A percentile compares a stretch with the other conserved stretches of the same genome.
phyloP scores from a whole-genome alignment of 2,797 vertebrate genomes.

The Delichon dasypus region DNA sequence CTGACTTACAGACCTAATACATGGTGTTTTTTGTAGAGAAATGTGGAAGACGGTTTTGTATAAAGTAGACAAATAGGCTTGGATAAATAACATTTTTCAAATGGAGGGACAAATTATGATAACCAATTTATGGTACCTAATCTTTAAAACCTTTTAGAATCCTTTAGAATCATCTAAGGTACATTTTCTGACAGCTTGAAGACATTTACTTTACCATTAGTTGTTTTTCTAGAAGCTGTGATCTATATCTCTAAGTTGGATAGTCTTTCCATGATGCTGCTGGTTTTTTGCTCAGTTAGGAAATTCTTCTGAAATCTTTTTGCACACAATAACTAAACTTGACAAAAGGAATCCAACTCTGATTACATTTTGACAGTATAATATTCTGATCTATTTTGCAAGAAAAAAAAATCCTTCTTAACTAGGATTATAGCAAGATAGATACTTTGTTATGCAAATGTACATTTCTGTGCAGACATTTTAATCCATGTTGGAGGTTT shows the following conservation, averaged over 20 bases:
- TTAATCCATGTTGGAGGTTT: neutral
- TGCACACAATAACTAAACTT: neutral
- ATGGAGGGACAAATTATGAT: neutral
- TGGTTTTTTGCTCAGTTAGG: constrained; percentile 1
- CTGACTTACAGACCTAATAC: neutral
- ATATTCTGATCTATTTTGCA: neutral
- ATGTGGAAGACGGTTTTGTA: neutral
- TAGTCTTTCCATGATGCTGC: neutral
- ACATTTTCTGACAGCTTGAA: constrained; percentile 41
- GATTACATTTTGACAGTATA: neutral
- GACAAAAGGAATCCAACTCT: neutral
- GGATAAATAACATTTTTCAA: constrained; percentile 30
- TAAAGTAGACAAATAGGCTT: neutral
- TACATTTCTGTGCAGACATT: neutral
- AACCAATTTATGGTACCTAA: neutral
- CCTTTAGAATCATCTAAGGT: neutral
- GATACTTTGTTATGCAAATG: constrained; percentile 46
- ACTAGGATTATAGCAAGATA: constrained; percentile 17
- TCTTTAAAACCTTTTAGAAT: constrained; percentile 55
- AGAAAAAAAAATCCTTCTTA: constrained; percentile 6
- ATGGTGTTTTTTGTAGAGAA: neutral
- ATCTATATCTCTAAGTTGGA: neutral
- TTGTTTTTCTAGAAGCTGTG: neutral
- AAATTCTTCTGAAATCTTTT: constrained; percentile 22
- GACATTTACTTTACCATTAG: neutral